Evolutionary conservation across 2,797 vertebrate genomes (phyloP).

Genomic region (Hephaestus fuliginosus): DNA sequence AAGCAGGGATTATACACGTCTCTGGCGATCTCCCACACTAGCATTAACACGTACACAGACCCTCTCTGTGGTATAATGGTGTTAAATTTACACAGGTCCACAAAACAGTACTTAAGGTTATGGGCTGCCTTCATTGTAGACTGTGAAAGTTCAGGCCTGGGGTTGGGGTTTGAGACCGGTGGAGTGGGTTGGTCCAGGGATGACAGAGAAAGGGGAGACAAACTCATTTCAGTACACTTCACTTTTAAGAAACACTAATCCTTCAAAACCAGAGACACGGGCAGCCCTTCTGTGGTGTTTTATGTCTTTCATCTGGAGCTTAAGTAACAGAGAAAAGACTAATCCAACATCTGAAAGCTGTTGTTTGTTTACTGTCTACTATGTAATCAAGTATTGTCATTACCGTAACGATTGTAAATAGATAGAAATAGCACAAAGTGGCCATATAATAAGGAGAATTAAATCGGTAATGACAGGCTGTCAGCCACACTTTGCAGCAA

Average conservation of each 20-base stretch:
- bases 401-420: conserved; percentile 68
- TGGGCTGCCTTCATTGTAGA: conserved; percentile 72
- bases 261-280: conserved; percentile 63
- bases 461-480: conserved; percentile 59
- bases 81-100: conserved; percentile 80
- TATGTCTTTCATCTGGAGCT: conserved; percentile 69
- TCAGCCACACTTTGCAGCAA: conserved; percentile 49
- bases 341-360: conserved; percentile 76
- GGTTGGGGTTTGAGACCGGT: conserved; percentile 56
- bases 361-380: conserved; percentile 74
- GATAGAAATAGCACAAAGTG: conserved; percentile 66
- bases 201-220: conserved; percentile 62
- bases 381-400: conserved; percentile 67
- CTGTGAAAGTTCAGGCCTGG: conserved; percentile 63
- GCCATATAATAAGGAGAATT: conserved; percentile 59
- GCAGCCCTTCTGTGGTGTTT: conserved; percentile 61
- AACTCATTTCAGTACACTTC: conserved; percentile 69
- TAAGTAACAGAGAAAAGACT: conserved; percentile 63
- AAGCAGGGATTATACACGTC: conserved; percentile 62
- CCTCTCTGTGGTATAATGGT: conserved; percentile 75
- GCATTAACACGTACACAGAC: conserved; percentile 81
- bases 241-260: conserved; percentile 78
- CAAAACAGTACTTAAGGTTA: conserved; percentile 81
- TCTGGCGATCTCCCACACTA: conserved; percentile 65
- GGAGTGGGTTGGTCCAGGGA: conserved; percentile 31